phyloP scores from a whole-genome alignment of 2,888 invertebrate species.

The Luperina nickerlii region DNA sequence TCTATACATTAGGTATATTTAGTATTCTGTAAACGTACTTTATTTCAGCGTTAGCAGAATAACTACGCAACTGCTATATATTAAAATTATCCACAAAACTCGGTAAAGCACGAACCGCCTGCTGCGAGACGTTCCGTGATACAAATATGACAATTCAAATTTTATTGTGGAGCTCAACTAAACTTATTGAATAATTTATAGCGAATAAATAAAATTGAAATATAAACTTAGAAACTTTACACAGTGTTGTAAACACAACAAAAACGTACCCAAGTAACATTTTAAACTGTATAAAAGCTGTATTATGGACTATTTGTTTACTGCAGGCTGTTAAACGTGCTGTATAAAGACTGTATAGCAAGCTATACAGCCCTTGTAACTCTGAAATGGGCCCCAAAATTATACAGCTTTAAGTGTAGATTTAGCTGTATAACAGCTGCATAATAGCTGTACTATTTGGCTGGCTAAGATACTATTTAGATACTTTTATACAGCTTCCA shows the following conservation, averaged over 20 bases:
- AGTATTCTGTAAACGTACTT: conserved; percentile 53
- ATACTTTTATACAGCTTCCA: too few species aligned
- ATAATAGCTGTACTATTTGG: too few species aligned
- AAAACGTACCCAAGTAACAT: too few species aligned
- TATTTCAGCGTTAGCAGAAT: conserved; percentile 58
- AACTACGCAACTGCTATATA: conserved; percentile 51
- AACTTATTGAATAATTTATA: conserved; percentile 48
- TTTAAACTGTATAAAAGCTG: too few species aligned
- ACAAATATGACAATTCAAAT: conserved; percentile 37
- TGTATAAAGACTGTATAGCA: too few species aligned
- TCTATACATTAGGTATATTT: conserved; percentile 30
- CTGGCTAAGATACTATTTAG: too few species aligned
- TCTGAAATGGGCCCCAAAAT: too few species aligned
- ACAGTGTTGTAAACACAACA: conserved; percentile 55
- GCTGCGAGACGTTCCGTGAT: conserved; percentile 35
- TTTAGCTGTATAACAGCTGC: too few species aligned
- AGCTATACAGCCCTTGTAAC: too few species aligned
- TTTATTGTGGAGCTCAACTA: conserved; percentile 19
- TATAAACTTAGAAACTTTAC: conserved; percentile 52
- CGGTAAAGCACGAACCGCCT: conserved; percentile 21
- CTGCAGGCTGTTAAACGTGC: too few species aligned
- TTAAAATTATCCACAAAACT: conserved; percentile 56
- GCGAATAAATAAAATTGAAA: conserved; percentile 45
- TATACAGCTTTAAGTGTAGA: too few species aligned
- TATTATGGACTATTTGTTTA: too few species aligned